These are phyloP conservation scores for Thereva nobilitata DNA, from an alignment of 2,888 invertebrate species.

Conservation along the genomic window DNA sequence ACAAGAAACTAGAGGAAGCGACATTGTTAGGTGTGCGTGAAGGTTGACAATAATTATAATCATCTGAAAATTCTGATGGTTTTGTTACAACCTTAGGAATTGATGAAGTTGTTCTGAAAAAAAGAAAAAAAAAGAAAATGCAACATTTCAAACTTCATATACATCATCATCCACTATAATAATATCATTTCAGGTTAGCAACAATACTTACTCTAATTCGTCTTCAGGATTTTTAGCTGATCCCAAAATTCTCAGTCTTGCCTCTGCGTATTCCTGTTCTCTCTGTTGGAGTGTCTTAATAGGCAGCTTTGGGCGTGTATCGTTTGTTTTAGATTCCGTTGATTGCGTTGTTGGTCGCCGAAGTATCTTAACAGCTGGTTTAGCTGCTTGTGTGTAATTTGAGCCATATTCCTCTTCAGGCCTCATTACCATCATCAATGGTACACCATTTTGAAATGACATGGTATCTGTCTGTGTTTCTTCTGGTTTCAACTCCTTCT, in stretches of 20 bases:
- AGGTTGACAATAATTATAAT: constrained; percentile 8
- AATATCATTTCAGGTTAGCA: constrained; percentile 61
- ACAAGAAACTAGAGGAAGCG: constrained; percentile 18
- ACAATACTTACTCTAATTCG: constrained; percentile 61
- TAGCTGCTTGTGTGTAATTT: constrained; percentile 73
- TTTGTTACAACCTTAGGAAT: constrained; percentile 35
- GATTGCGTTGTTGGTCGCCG: constrained; percentile 69
- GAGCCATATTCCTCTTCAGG: constrained; percentile 80
- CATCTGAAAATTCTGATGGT: constrained; percentile 7
- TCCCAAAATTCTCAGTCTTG: constrained; percentile 86
- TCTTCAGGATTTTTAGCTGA: constrained; percentile 82
- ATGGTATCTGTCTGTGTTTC: constrained; percentile 42
- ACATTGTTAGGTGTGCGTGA: constrained; percentile 2
- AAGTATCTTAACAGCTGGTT: constrained; percentile 82
- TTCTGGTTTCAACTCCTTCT: constrained; percentile 43
- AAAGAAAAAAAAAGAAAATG: constrained; percentile 5
- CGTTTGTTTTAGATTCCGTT: constrained; percentile 65
- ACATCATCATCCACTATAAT: constrained; percentile 1
- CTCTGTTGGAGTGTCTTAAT: constrained; percentile 85
- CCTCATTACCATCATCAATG: constrained; percentile 72
- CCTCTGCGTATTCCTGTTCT: constrained; percentile 92
- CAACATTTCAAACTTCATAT: neutral
- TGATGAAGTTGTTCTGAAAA: constrained; percentile 38
- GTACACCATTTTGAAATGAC: constrained; percentile 54
- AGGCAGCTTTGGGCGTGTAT: constrained; percentile 71